Evolutionary conservation across 2,113 vertebrate species (phyloP), one percentile per base, ranked within the genome.

Genomic region (Phrynosoma blainvillii): DNA sequence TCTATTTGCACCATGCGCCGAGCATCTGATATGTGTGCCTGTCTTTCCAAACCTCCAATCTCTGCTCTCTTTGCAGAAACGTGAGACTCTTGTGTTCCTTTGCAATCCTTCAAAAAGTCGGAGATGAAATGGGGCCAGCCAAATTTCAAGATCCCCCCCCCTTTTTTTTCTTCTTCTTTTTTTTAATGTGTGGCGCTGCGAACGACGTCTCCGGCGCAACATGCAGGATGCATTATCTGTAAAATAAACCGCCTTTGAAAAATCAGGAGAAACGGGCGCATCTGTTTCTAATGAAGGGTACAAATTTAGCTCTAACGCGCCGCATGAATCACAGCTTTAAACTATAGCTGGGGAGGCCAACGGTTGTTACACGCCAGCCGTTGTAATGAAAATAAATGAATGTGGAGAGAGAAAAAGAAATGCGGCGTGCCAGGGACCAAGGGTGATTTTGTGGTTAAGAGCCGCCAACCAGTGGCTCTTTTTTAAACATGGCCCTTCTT

Each of bases 251-350:
- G 0, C 40, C 47, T 81, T 2, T 18, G 87, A 78, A 40, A 79
- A 54, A 87, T 52, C 70, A 59, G 32, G 42, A 74, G 30, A 88
- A 91, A 78, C 30, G 0, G 0, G 42, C 0, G 1, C 73, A 74
- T 91, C 90, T 93, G 90, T 77, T 94, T 90, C 90, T 88, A 74
- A 89, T 83, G 86, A 89, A 82, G 83, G 65, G 36, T 91, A 84
- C 80, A 89, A 13, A 40, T 88, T 90, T 77, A 84, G 76, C 68
- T 83, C 47, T 3, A 68, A 42, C 84, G 21, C 88, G 21, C 88
- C 3, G 83, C 32, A 2, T 82, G 85, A 91, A 89, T 91, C 85
- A 54, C 77, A 73, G 79, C 75, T 90, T 77, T 13, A 76, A 66
- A 86, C 77, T 0, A 0, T 0, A 54, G 70, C 84, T 30, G 65